phyloP scores from a whole-genome alignment of 2,113 vertebrate genomes.

The Bubo blakistoni region DNA sequence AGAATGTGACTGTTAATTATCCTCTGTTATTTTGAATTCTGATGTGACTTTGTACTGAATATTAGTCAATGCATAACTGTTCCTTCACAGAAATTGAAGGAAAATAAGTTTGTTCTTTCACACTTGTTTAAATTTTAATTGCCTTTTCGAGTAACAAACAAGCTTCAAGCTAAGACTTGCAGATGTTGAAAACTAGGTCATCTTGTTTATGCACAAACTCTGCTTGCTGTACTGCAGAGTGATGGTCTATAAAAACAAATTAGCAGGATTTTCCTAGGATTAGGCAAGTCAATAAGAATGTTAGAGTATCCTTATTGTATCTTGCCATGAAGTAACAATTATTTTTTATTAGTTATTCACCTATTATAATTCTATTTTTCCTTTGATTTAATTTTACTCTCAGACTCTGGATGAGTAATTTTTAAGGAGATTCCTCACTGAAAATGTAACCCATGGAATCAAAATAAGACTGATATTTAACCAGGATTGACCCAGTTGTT shows the following conservation, averaged over 20 bases:
- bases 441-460: not conserved
- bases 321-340: not conserved
- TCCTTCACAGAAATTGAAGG: conserved; percentile 8
- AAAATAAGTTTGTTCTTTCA: conserved; percentile 58
- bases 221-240: conserved; percentile 1
- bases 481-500: not conserved
- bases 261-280: not conserved
- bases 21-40: conserved; percentile 27
- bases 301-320: not conserved
- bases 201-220: conserved; percentile 40
- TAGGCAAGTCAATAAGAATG: conserved; percentile 17
- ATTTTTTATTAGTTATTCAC: not conserved
- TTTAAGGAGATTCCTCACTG: not conserved
- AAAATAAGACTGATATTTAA: not conserved
- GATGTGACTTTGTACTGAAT: conserved; percentile 31
- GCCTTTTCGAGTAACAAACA: conserved; percentile 65
- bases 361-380: not conserved
- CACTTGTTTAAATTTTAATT: conserved; percentile 77
- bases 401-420: not conserved
- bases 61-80: conserved; percentile 28
- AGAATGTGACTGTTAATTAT: conserved; percentile 30
- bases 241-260: conserved; percentile 28
- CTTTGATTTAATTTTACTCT: not conserved
- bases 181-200: conserved; percentile 71
- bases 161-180: conserved; percentile 66